These are phyloP conservation scores for Ellobium chinense DNA, from an alignment of 2,888 invertebrate genomes.

Conservation along the genomic window DNA sequence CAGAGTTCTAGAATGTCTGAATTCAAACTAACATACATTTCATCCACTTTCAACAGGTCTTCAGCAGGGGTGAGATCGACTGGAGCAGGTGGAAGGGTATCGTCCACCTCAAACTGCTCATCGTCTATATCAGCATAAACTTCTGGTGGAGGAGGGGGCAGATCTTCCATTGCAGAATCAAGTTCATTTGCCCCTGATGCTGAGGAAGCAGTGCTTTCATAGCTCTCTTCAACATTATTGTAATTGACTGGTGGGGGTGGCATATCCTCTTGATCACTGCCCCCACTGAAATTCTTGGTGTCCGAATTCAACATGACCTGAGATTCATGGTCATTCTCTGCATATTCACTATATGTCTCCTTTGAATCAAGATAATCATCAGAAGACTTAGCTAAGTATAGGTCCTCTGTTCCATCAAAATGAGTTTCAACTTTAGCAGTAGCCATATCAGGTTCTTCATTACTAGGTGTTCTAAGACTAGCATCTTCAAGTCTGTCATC, in stretches of 20 bases:
- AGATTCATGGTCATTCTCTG: not conserved
- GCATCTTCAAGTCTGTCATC: not conserved
- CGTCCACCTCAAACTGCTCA: constrained; percentile 29
- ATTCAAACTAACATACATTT: constrained; percentile 18
- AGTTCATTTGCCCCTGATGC: constrained; percentile 13
- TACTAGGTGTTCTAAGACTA: not conserved
- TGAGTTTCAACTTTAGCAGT: not conserved
- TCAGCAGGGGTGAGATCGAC: constrained; percentile 40
- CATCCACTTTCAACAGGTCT: constrained; percentile 8
- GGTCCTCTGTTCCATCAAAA: not conserved
- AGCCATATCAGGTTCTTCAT: not conserved
- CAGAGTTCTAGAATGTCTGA: constrained; percentile 34
- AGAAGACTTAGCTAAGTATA: not conserved
- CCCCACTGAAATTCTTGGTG: not conserved
- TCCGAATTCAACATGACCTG: not conserved
- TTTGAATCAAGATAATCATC: not conserved
- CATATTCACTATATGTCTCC: not conserved
- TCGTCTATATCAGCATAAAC: constrained; percentile 25
- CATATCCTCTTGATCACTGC: constrained; percentile 13
- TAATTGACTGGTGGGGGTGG: constrained; percentile 16
- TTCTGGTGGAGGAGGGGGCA: constrained; percentile 26
- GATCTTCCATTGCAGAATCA: constrained; percentile 15
- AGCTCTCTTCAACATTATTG: constrained; percentile 20
- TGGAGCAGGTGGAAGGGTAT: constrained; percentile 36
- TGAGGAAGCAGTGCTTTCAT: constrained; percentile 20